Evolutionary conservation across 2,888 invertebrate genomes (phyloP).

Genomic region (Quadriops clusia): DNA sequence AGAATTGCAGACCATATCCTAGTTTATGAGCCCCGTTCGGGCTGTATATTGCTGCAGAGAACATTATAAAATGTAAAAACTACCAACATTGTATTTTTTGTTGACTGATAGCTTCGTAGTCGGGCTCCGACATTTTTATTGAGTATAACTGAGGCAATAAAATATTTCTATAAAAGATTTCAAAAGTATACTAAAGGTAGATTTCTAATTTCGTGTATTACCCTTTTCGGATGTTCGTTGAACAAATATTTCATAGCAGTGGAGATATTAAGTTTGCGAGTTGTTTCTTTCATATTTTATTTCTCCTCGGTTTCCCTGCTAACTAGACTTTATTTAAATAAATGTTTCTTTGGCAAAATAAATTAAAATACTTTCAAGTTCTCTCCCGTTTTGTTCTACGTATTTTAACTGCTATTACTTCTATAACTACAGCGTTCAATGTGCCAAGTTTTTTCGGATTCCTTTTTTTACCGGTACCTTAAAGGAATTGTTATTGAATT

Average conservation of each 20-base stretch:
- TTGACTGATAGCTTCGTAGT: slow-evolving; percentile 21
- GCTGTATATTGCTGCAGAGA: slow-evolving; percentile 31
- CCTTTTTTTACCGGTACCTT: slow-evolving; percentile 10
- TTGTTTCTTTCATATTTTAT: slow-evolving; percentile 11
- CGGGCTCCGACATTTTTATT: slow-evolving; percentile 27
- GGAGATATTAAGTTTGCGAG: slow-evolving; percentile 11
- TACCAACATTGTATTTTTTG: slow-evolving; percentile 33
- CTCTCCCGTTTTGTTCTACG: slow-evolving; percentile 4
- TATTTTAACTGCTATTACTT: slow-evolving; percentile 11
- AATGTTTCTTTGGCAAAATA: slow-evolving; percentile 10
- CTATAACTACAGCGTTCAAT: slow-evolving; percentile 10
- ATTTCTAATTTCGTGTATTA: slow-evolving; percentile 13
- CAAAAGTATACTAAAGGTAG: slow-evolving; percentile 20
- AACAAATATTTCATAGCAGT: slow-evolving; percentile 8
- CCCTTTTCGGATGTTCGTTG: slow-evolving; percentile 4
- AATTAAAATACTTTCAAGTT: background rate
- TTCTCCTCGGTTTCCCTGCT: background rate
- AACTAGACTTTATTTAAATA: slow-evolving; percentile 10
- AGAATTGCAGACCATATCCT: slow-evolving; percentile 8
- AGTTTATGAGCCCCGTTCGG: slow-evolving; percentile 24
- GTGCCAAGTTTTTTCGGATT: slow-evolving; percentile 10
- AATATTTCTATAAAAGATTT: slow-evolving; percentile 30
- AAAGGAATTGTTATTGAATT: slow-evolving; percentile 23
- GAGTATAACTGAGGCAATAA: slow-evolving; percentile 28
- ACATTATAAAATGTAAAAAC: slow-evolving; percentile 36